A percentile compares a stretch with the other conserved stretches of the same genome.
These are phyloP conservation scores for Cercopithecus mona DNA, from an alignment of 2,113 vertebrate genomes.

Conservation along the genomic window DNA sequence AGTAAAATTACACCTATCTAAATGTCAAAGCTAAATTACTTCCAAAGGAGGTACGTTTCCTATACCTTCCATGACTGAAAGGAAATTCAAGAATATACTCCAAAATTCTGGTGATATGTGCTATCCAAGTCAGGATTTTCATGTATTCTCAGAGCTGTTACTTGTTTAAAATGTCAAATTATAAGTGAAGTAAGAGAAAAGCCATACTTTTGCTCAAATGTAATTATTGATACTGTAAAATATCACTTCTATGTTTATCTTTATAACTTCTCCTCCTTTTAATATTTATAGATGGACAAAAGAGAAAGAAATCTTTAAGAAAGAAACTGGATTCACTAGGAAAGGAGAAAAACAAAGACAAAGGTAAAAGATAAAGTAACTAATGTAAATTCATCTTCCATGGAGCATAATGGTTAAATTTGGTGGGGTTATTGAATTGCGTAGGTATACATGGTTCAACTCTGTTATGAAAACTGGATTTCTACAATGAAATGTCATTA, in stretches of 20 bases:
- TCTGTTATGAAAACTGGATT: slow-evolving; percentile 60
- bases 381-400: slow-evolving; percentile 22
- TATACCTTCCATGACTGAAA: slow-evolving; percentile 6
- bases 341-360: slow-evolving; percentile 98
- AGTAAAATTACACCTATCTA: slow-evolving; percentile 6
- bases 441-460: slow-evolving; percentile 23
- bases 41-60: background rate
- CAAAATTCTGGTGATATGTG: background rate
- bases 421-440: slow-evolving; percentile 41
- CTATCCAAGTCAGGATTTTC: background rate
- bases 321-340: slow-evolving; percentile 97
- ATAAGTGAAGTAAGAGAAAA: background rate
- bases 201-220: background rate
- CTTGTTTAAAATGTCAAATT: slow-evolving; percentile 34
- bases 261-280: slow-evolving; percentile 53
- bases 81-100: background rate
- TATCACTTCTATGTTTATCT: slow-evolving; percentile 1
- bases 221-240: slow-evolving; percentile 5
- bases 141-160: background rate
- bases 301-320: slow-evolving; percentile 95
- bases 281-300: slow-evolving; percentile 92
- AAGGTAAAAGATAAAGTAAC: slow-evolving; percentile 87
- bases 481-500: slow-evolving; percentile 46
- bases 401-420: slow-evolving; percentile 50
- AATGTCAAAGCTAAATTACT: slow-evolving; percentile 20